Base-by-base conservation (phyloP, 1,140 invertebrate genomes). In the Yoshiicerus persimilis region DNA sequence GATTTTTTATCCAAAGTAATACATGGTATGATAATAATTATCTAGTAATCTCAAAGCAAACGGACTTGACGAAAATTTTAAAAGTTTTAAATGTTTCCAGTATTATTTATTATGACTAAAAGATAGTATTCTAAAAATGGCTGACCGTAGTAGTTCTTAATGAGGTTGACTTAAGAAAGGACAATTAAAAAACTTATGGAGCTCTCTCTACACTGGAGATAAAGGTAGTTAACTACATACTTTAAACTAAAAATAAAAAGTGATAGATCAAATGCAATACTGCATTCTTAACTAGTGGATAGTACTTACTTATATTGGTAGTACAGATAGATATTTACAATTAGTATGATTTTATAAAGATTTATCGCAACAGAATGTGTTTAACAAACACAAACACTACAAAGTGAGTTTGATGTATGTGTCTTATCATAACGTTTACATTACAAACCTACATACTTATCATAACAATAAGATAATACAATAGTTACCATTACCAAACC, bases 331-430 rank as follows among this genome's bases (percentile, higher is more conserved):
- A 70, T 27, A 70, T 27, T 70, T 25, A 30, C 27, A 70, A 25
- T 16, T 70, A 30, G 27, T 25, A 27, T 30, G 64, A 70, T 70
- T 70, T 30, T 25, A 70, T 27, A 70, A 25, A 25, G 27, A 70
- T 70, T 77, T 34, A 36, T 80, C 75, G 30, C 75, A 80, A 80
- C 75, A 80, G 75, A 80, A 80, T n/a, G 32, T 36, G 75, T 20
- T 30, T 38, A n/a, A 80, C 75, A 80, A 70, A 38, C 75, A 80
- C 75, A 80, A 80, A 80, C 32, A 80, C 34, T 38, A 80, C 75
- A 38, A 56, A 80, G 75, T 80, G 75, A 80, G 32, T 80, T 80
- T 36, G 75, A 80, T 80, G 75, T 70, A 66, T 77, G 75, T 80
- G 75, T 80, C 75, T 80, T 80, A 80, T 23, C 30, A 16, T 34